Base-by-base conservation (phyloP, 1,140 invertebrate genomes). In the Holotrichia oblita region DNA sequence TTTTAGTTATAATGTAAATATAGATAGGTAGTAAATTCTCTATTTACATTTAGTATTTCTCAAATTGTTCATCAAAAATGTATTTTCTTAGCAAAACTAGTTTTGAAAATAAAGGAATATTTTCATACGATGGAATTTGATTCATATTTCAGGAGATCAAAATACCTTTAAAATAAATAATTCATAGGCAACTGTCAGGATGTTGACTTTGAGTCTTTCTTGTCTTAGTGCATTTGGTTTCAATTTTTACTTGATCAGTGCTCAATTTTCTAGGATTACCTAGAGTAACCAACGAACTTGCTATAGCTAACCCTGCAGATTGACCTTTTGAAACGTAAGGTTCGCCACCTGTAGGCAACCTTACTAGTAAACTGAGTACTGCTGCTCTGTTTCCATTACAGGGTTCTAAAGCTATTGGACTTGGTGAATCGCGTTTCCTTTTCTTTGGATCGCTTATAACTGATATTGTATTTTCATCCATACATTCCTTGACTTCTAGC, bases 321-420 rank as follows among this genome's bases (percentile, higher is more conserved):
- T 97, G 95, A 22, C 96, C 96, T 81, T 92, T 90, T 22, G 96
- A 95, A 61, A 95, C 94, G 84, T 93, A 95, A 22, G 91, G 89
- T 82, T 93, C 91, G 55, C 92, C 91, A 83, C 94, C 93, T 64
- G 93, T 96, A 64, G 96, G 96, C 81, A 97, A 87, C 85, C 96
- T 93, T 84, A 99, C 94, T 87, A 99, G 90, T 82, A 98, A 91
- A 77, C 97, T 97, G 78, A 99, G 89, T 83, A 99, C 95, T 69
- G 97, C 97, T 44, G 97, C 97, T 86, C 95, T 92, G 84, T 96
- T 96, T 41, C 94, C 95, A 84, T 90, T 90, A 85, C 97, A 97
- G 73, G 97, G 97, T 87, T 99, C 97, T 80, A 98, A 88, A 22
- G 97, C 96, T 83, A 99, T 96, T 40, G 97, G 96, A 88, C 95